Evolutionary conservation across 2,797 vertebrate genomes (phyloP), one percentile per base, ranked within the genome.

Genomic region (Peromyscus eremicus): DNA sequence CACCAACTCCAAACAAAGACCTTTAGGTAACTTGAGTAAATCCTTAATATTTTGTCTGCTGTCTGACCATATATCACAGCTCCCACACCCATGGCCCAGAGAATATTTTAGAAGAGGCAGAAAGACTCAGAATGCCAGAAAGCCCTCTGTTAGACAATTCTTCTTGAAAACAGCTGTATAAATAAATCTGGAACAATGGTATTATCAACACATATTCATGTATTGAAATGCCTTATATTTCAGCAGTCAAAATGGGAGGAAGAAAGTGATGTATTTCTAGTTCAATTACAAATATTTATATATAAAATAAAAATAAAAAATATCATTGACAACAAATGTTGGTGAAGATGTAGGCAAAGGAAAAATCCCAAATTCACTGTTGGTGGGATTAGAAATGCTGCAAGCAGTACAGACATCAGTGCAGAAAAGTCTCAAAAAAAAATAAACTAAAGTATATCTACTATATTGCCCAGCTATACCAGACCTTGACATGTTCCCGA

Each of bases 391-490:
- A 23, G 34, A 81, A 57, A 81, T n/a, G 1, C 10, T 57, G 5
- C 10, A 55, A 1, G 46, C 2, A 34, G 1, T n/a, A 34, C 10
- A 80, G 32, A n/a, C 17, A 12, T n/a, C 8, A 23, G 1, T n/a
- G 17, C 10, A 55, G 1, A 37, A n/a, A 81, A 2, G 23, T 57
- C 5, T 57, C 2, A n/a, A n/a, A n/a, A 80, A 49, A 64, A 62
- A 19, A 14, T 9, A 46, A 46, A 46, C 32, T 55, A n/a, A 21
- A 55, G 10, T n/a, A 7, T 57, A 13, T 23, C 32, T 80, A 80
- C 5, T 19, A 57, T 81, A 23, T n/a, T 5, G 17, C 10, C 19
- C 2, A n/a, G 0, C 9, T n/a, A 19, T 32, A 34, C 1, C 5
- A 13, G 19, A 80, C 5, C 2, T 80, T 57, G 34, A 19, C 34